Evolutionary conservation across 2,888 invertebrate genomes (phyloP), one percentile per base, ranked within the genome.

Genomic region (Apamea sordens): DNA sequence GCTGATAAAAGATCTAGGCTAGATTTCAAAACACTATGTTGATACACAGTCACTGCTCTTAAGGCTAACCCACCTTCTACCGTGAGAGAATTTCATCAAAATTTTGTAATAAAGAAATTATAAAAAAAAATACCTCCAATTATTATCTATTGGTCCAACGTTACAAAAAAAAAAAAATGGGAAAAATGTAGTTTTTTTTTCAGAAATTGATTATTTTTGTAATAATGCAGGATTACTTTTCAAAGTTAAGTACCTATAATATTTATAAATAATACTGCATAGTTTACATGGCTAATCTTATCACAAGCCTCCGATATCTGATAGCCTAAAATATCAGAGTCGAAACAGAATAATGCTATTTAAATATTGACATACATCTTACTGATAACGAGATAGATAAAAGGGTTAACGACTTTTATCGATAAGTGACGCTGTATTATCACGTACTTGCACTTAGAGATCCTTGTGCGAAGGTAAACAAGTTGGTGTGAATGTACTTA

Each of bases 331-430:
- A 73, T 78, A 80, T 65, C 56, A 56, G 21, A 61, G 28, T 63
- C 56, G 67, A 84, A 70, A 76, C 32, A 70, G 50, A 61, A 76
- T 76, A 87, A 76, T 74, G n/a, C 67, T 76, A 73, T 69, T 68
- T 83, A 79, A 71, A 83, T 88, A 82, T 87, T 89, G 89, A 89
- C 89, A 89, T 36, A 89, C 76, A 82, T 89, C 77, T 82, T 56
- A 76, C 0, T 50, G 88, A 89, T 89, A 88, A 82, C 50, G 65
- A 50, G 61, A 72, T 70, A 65, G 67, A 79, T 77, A 78, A 21
- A 80, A 24, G 70, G 89, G 88, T 82, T 78, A 87, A 88, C 65
- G 87, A 89, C 89, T 67, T 82, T 53, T 32, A 69, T 78, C 69
- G 84, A 83, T 87, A 80, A 77, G 47, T 82, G 77, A 79, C 72